These are phyloP conservation scores for Cardinalis cardinalis DNA, from an alignment of 2,113 vertebrate genomes.

Conservation along the genomic window DNA sequence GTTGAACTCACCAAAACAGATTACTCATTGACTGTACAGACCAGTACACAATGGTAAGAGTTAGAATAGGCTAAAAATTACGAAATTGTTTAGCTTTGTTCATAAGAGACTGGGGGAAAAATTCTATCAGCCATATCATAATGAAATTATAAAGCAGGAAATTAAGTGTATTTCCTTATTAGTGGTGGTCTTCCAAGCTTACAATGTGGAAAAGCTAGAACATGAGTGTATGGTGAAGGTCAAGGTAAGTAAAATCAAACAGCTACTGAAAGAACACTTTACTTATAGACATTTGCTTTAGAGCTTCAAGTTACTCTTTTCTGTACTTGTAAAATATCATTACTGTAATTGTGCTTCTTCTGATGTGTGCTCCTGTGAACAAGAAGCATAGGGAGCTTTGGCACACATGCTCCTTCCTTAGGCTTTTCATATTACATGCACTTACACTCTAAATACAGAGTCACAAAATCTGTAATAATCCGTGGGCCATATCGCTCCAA, in stretches of 20 bases:
- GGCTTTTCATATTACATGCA: not conserved
- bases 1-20: not conserved
- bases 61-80: not conserved
- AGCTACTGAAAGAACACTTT: not conserved
- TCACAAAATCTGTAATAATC: not conserved
- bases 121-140: not conserved
- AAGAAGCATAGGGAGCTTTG: not conserved
- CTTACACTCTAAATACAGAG: not conserved
- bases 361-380: not conserved
- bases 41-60: not conserved
- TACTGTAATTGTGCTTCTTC: not conserved
- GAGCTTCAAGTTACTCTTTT: not conserved
- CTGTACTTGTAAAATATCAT: not conserved
- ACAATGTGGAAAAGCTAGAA: not conserved
- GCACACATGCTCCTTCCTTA: not conserved
- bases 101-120: not conserved
- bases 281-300: not conserved
- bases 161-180: not conserved
- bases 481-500: not conserved
- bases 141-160: not conserved
- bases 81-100: not conserved
- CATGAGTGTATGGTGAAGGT: not conserved
- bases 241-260: not conserved
- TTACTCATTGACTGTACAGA: not conserved
- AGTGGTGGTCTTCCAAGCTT: not conserved